Evolutionary conservation across 2,888 invertebrate genomes (phyloP).

Genomic region (Dorcus parallelipipedus): DNA sequence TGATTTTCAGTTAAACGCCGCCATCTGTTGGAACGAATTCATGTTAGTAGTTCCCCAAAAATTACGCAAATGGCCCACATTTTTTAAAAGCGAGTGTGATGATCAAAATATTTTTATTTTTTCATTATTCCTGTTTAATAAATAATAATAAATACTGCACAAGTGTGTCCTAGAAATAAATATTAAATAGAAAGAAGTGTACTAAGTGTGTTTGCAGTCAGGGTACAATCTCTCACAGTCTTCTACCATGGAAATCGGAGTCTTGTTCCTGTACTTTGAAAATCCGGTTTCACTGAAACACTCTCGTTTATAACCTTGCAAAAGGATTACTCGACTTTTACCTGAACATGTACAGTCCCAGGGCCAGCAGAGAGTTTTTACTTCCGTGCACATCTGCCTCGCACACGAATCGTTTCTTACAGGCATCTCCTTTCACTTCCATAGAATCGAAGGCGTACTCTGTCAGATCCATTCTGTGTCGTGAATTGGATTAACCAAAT

Average conservation of each 20-base stretch:
- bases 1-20: too few species aligned
- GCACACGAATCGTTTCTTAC: conserved; percentile 53
- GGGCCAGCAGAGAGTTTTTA: conserved; percentile 36
- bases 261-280: conserved; percentile 17
- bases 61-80: too few species aligned
- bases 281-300: conserved; percentile 15
- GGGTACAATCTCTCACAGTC: conserved; percentile 19
- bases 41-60: neutral
- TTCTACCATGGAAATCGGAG: conserved; percentile 2
- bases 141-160: too few species aligned
- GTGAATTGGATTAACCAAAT: conserved; percentile 18
- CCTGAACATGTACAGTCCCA: conserved; percentile 30
- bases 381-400: conserved; percentile 51
- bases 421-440: conserved; percentile 41
- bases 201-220: conserved; percentile 3
- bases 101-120: too few species aligned
- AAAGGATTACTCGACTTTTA: conserved; percentile 14
- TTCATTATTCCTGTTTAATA: too few species aligned
- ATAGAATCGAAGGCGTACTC: conserved; percentile 40
- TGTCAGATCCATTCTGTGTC: conserved; percentile 36
- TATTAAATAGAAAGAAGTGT: too few species aligned
- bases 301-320: neutral
- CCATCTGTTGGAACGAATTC: conserved; percentile 1
- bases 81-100: neutral
- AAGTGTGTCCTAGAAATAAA: too few species aligned